These are phyloP conservation scores for Pangasius mekongensis DNA, from an alignment of 2,797 vertebrate genomes.

Conservation along the genomic window DNA sequence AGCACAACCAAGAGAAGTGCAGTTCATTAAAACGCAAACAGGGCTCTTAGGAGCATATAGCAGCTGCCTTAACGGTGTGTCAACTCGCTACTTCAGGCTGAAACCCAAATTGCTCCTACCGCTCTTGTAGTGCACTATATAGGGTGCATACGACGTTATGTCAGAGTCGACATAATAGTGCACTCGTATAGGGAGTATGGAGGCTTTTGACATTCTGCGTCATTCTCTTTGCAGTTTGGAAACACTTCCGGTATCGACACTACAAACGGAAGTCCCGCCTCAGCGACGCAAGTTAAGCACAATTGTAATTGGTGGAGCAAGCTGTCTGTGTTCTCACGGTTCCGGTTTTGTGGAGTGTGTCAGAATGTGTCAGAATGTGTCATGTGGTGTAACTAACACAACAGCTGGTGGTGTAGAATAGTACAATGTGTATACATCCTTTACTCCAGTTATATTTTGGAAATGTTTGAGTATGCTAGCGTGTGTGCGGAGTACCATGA, in stretches of 20 bases:
- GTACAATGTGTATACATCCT: background rate
- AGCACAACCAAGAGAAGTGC: constrained; percentile 38
- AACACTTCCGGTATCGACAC: constrained; percentile 74
- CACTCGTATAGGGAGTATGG: background rate
- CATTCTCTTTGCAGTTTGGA: constrained; percentile 40
- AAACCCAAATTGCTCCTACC: background rate
- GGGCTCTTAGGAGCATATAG: constrained; percentile 10
- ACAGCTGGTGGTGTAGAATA: background rate
- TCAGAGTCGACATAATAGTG: background rate
- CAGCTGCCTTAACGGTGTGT: constrained; percentile 16
- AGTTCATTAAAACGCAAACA: constrained; percentile 44
- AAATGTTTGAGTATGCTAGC: background rate
- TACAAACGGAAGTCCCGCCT: constrained; percentile 60
- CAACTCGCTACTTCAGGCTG: constrained; percentile 38
- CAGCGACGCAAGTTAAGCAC: background rate
- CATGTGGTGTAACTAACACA: background rate
- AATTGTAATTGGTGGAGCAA: background rate
- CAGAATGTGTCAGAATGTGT: too few species aligned
- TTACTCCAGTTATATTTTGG: background rate
- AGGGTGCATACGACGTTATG: background rate
- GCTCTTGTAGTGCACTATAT: constrained; percentile 6
- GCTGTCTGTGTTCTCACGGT: background rate
- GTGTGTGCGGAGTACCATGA: background rate
- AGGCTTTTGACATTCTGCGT: constrained; percentile 12
- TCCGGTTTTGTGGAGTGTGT: background rate